Conservation (phyloP, 2,113 vertebrate genomes). For the Lates calcarifer region DNA sequence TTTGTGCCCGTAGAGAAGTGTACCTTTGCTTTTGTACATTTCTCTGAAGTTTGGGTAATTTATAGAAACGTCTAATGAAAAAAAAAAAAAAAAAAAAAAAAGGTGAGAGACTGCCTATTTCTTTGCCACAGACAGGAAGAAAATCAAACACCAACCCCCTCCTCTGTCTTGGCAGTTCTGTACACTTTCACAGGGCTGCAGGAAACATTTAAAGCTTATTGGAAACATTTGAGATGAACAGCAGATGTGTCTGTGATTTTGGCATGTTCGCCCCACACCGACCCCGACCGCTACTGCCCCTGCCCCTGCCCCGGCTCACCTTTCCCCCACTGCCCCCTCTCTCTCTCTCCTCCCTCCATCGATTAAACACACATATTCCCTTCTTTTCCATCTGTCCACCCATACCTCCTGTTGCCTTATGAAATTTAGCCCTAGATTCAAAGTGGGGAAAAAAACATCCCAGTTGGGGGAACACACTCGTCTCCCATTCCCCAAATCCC, state of each 20-base stretch:
- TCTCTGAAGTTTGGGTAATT: constrained; percentile 45
- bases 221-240: constrained; percentile 72
- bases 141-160: constrained; percentile 37
- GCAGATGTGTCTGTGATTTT: constrained; percentile 77
- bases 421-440: constrained; percentile 61
- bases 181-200: constrained; percentile 48
- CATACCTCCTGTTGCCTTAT: constrained; percentile 41
- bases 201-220: constrained; percentile 73
- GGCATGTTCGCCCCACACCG: constrained; percentile 56
- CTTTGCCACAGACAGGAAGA: constrained; percentile 17
- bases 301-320: constrained; percentile 55
- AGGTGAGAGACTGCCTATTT: constrained; percentile 41
- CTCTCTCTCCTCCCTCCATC: neutral
- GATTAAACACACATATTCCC: constrained; percentile 55
- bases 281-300: constrained; percentile 40
- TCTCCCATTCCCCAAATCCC: constrained; percentile 24
- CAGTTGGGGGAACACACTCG: constrained; percentile 20
- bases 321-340: neutral
- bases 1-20: constrained; percentile 28
- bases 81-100: constrained; percentile 2
- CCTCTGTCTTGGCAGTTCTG: constrained; percentile 41
- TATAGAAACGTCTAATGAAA: constrained; percentile 30
- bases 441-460: constrained; percentile 28
- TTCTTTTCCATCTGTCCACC: constrained; percentile 60
- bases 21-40: constrained; percentile 30